Percentiles rank a stretch among this genome's conserved stretches.
Evolutionary conservation across 2,888 invertebrate genomes (phyloP).

Genomic region (Heliconius charithonia): DNA sequence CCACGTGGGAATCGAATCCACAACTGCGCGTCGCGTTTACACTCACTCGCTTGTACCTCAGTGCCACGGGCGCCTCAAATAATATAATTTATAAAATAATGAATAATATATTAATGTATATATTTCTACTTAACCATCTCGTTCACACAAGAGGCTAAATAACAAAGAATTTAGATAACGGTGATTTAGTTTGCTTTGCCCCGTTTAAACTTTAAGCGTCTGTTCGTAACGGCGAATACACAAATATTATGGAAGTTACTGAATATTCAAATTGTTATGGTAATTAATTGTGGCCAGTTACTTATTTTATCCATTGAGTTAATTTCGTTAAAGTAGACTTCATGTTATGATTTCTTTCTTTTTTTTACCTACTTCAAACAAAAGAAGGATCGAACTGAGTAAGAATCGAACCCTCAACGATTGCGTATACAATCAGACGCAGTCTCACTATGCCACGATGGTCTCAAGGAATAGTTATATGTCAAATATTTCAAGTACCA

Average conservation of each 20-base stretch:
- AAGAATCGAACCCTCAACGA: too few relatives aligned
- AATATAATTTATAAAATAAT: not conserved
- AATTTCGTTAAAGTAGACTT: not conserved
- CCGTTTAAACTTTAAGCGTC: conserved; percentile 29
- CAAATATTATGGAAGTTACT: conserved; percentile 25
- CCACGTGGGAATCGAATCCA: not conserved
- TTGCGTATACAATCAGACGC: too few relatives aligned
- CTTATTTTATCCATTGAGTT: not conserved
- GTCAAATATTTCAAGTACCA: not conserved
- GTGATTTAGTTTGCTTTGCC: conserved; percentile 37
- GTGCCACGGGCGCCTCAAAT: not conserved
- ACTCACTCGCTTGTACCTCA: not conserved
- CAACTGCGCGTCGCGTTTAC: not conserved
- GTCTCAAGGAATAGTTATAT: not conserved
- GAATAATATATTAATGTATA: not conserved
- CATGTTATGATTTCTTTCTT: not conserved
- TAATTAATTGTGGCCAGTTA: not conserved
- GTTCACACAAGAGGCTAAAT: conserved; percentile 47
- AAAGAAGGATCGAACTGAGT: too few relatives aligned
- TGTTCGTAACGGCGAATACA: conserved; percentile 30
- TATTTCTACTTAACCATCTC: conserved; percentile 35
- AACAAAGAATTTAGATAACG: conserved; percentile 50
- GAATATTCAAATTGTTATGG: conserved; percentile 2
- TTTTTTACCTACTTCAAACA: not conserved
- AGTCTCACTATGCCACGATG: too few relatives aligned